Evolutionary conservation across 2,888 invertebrate species (phyloP).

Genomic region (Salticus scenicus): DNA sequence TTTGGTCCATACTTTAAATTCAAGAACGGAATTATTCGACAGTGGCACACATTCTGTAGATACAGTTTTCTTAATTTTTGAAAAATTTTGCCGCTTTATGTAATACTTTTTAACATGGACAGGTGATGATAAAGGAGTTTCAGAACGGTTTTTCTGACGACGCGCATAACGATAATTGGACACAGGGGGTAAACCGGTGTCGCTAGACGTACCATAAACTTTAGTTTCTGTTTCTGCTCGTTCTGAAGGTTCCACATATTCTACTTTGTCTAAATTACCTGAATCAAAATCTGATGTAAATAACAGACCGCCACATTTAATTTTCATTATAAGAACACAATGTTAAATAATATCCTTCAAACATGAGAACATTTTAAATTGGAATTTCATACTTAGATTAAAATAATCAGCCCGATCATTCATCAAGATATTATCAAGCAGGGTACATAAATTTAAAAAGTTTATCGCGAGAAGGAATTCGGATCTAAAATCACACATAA

Average conservation of each 20-base stretch:
- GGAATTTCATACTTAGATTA: neutral
- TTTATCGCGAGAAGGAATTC: neutral
- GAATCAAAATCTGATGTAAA: slow-evolving; percentile 94
- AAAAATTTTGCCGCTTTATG: slow-evolving; percentile 34
- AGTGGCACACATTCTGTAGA: slow-evolving; percentile 51
- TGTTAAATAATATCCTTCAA: neutral
- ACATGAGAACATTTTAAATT: neutral
- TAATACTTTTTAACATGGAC: slow-evolving; percentile 54
- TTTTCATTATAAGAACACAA: slow-evolving; percentile 73
- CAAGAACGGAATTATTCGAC: slow-evolving; percentile 79
- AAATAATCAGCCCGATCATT: neutral
- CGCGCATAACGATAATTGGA: slow-evolving; percentile 39
- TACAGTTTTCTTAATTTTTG: slow-evolving; percentile 46
- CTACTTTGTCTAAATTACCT: slow-evolving; percentile 89
- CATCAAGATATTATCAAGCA: neutral
- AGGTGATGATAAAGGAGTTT: slow-evolving; percentile 44
- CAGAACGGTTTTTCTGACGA: slow-evolving; percentile 33
- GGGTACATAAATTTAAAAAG: neutral
- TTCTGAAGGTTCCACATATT: slow-evolving; percentile 78
- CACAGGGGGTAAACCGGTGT: slow-evolving; percentile 33
- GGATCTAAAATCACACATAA: neutral
- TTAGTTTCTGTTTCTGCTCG: slow-evolving; percentile 33
- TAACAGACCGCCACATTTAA: slow-evolving; percentile 81
- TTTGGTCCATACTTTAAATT: slow-evolving; percentile 92
- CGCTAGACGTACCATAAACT: slow-evolving; percentile 22